These are phyloP conservation scores for Trypoxylon attenuatum DNA, from an alignment of 2,888 invertebrate species.

Conservation along the genomic window DNA sequence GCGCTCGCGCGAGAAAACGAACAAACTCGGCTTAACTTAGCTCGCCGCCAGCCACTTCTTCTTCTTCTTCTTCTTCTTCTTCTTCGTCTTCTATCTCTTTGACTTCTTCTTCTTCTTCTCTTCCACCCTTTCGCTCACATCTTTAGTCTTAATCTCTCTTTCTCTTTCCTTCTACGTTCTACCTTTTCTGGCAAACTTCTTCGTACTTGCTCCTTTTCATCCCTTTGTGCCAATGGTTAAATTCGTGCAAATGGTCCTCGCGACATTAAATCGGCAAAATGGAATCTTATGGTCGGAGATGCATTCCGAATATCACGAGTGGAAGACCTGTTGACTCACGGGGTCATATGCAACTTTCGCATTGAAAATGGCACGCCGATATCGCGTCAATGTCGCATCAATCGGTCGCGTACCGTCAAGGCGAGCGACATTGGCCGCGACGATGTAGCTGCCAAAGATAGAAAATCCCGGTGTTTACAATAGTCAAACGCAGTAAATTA, in stretches of 20 bases:
- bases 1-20: constrained; percentile 44
- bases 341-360: too few species aligned
- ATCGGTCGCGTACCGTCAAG: too few species aligned
- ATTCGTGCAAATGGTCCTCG: too few species aligned
- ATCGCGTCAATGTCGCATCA: too few species aligned
- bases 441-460: background rate
- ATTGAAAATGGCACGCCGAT: too few species aligned
- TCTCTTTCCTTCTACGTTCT: constrained; percentile 1
- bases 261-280: too few species aligned
- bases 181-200: too few species aligned
- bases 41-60: background rate
- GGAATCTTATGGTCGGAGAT: too few species aligned
- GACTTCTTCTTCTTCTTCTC: background rate
- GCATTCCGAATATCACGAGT: too few species aligned
- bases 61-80: background rate
- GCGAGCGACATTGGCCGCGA: background rate
- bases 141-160: background rate
- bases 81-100: background rate
- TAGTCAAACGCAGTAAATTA: constrained; percentile 36
- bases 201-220: too few species aligned
- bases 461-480: constrained; percentile 11
- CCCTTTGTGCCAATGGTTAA: too few species aligned
- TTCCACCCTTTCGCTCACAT: background rate
- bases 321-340: too few species aligned
- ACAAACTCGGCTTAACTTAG: constrained; percentile 5